Percentiles rank a stretch among this genome's conserved stretches.
Evolutionary conservation across 1,140 invertebrate genomes (phyloP).

Genomic region (Nylanderia fulva): DNA sequence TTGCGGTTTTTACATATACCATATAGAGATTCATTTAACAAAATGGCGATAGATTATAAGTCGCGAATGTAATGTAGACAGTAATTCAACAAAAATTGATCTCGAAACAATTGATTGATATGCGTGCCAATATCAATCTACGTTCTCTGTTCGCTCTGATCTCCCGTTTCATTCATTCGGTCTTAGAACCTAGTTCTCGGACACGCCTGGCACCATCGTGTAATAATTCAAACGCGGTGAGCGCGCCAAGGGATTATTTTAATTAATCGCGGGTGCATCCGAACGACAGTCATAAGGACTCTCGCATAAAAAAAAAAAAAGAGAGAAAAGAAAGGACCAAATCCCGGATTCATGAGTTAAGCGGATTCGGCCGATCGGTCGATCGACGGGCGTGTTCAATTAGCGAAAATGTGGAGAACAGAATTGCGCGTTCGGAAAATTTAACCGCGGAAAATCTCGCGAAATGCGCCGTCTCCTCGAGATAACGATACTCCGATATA

Average conservation of each 20-base stretch:
- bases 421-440: slow-evolving; percentile 8
- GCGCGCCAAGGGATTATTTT: slow-evolving; percentile 13
- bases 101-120: slow-evolving; percentile 43
- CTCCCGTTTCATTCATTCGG: slow-evolving; percentile 30
- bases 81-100: slow-evolving; percentile 35
- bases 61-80: slow-evolving; percentile 33
- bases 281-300: slow-evolving; percentile 34
- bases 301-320: not conserved
- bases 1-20: not conserved
- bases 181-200: slow-evolving; percentile 14
- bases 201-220: not conserved
- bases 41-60: slow-evolving; percentile 6
- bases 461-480: not conserved
- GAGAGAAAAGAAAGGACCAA: not conserved
- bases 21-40: slow-evolving; percentile 28
- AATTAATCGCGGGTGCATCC: slow-evolving; percentile 31
- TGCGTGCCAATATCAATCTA: slow-evolving; percentile 49
- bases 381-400: slow-evolving; percentile 50
- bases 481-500: not conserved
- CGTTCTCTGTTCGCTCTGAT: not conserved
- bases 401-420: slow-evolving; percentile 26
- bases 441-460: slow-evolving; percentile 34
- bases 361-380: slow-evolving; percentile 55
- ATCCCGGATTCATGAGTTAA: slow-evolving; percentile 53
- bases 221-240: slow-evolving; percentile 34